Percentiles rank a stretch among this genome's conserved stretches.
phyloP scores from a whole-genome alignment of 2,888 invertebrate genomes.

The Andrena fulva region DNA sequence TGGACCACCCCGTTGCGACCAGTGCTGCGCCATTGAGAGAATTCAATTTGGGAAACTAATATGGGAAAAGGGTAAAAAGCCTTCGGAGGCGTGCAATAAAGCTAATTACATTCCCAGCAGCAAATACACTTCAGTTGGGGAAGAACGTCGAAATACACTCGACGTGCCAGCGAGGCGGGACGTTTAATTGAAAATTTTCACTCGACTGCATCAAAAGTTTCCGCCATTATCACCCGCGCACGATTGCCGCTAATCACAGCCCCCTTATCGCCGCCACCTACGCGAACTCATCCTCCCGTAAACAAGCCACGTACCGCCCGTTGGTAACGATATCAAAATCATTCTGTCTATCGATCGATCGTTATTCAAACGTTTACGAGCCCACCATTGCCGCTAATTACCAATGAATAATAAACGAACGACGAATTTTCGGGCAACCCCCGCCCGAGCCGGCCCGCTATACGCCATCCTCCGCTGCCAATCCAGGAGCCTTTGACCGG shows the following conservation, averaged over 20 bases:
- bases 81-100: not conserved
- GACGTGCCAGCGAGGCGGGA: not conserved
- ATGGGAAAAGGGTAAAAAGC: not conserved
- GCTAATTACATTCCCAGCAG: not conserved
- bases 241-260: not conserved
- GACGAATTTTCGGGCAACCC: not conserved
- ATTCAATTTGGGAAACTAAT: too few species aligned
- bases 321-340: slow-evolving; percentile 24
- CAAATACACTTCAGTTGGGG: not conserved
- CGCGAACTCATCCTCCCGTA: not conserved
- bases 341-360: not conserved
- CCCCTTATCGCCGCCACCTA: not conserved
- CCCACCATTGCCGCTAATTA: slow-evolving; percentile 19
- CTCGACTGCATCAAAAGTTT: slow-evolving; percentile 1
- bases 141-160: not conserved
- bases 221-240: not conserved
- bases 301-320: slow-evolving; percentile 31
- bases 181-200: slow-evolving; percentile 7
- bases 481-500: slow-evolving; percentile 23
- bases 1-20: slow-evolving; percentile 29
- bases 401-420: slow-evolving; percentile 29
- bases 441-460: too few species aligned
- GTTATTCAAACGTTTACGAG: slow-evolving; percentile 12
- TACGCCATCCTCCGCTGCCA: not conserved
- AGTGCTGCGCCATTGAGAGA: slow-evolving; percentile 35